Base-by-base conservation (phyloP, 2,888 invertebrate genomes). In the Mycalesis mineus region DNA sequence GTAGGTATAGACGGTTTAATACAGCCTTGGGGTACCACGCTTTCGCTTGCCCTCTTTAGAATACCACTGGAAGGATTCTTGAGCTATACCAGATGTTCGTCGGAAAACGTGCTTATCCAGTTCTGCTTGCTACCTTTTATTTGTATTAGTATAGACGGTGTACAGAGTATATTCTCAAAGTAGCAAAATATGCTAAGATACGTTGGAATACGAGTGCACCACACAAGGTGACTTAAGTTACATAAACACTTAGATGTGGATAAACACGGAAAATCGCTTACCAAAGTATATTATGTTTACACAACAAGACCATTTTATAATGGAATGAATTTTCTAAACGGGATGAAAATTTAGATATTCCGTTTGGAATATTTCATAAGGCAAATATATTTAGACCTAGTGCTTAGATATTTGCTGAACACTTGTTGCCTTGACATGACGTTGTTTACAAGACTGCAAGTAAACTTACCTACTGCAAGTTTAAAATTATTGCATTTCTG, bases 331-430 rank as follows among this genome's bases (percentile, higher is more conserved):
- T 54, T 59, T 54, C 41, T 11, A 53, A 45, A 13, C 39, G 49
- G 40, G 14, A 53, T 49, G 31, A 53, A 50, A 55, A 59, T 51
- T 53, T 51, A 15, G 55, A 39, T 58, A 49, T 22, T 45, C 44
- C 11, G 29, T 54, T 44, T 50, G 55, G 41, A 50, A 56, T 74
- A 69, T 71, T 68, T 57, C 67, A 67, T 58, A 68, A 69, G 68
- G 72, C 71, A 74, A 74, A 75, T 72, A 69, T 67, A 68, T 67
- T 74, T 82, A 75, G 74, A 78, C 80, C 78, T 79, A 77, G 76
- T 33, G 45, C 29, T 42, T 51, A 51, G 65, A 66, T 68, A 67
- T 71, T 72, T 70, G 62, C 64, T 55, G 66, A 65, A 64, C 72
- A 74, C 73, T 75, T 74, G 74, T 74, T 74, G 73, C 70, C 68